Evolutionary conservation across 2,888 invertebrate genomes (phyloP), one percentile per base, ranked within the genome.

Genomic region (Aphelenchoides bicaudatus): DNA sequence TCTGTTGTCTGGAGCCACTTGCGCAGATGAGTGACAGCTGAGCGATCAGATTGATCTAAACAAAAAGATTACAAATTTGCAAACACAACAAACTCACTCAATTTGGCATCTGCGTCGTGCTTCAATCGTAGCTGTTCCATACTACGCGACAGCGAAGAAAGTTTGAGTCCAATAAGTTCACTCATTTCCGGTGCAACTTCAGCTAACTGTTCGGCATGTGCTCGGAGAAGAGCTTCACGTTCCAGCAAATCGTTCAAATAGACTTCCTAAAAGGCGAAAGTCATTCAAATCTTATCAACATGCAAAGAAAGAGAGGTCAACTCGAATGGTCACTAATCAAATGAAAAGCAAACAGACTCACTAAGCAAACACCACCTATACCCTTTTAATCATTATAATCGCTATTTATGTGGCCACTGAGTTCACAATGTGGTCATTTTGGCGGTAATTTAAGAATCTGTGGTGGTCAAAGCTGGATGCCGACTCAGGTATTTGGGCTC

Each of bases 1-100:
- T 60, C 60, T 5, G 39, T 52, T 4, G 13, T 29, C 29, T 63
- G 47, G n/a, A 60, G 60, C 60, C 60, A 60, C 55, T 58, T 59
- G 6, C 60, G 60, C 23, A 58, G 30, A 8, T 58, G 61, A 25
- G 28, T 23, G 6, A 48, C 27, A 16, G 50, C 52, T 13, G 62
- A 63, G 28, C 2, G 48, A 61, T 58, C 55, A 1, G 30, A 29
- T 3, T n/a, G 30, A 8, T 21, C 55, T 54, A 37, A 43, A 43
- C 10, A 8, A 8, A 10, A 10, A 8, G n/a, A 49, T 39, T 49
- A 8, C 30, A 49, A 49, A 8, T 8, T 19, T 6, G 16, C 23
- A 10, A 43, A 43, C 5, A 48, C 25, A 19, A n/a, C 8, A 19
- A 37, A 48, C 49, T 6, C 2, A 51, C 52, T 27, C 23, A 27